A percentile compares a stretch with the other conserved stretches of the same genome.
These are phyloP conservation scores for Coendou prehensilis DNA, from an alignment of 2,797 vertebrate genomes.

Conservation along the genomic window DNA sequence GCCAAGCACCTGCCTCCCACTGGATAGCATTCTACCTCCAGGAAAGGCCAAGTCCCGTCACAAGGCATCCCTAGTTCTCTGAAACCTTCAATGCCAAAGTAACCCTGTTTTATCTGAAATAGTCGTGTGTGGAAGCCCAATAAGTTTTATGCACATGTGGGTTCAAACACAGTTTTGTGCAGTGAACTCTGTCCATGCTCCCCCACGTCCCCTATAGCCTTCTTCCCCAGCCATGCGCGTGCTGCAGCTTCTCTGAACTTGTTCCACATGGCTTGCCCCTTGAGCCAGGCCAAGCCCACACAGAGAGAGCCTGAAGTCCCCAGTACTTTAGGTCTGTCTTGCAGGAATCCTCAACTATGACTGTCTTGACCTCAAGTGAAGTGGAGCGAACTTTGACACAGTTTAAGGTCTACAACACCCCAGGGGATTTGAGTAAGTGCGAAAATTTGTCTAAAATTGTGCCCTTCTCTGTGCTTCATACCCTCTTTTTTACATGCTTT, in stretches of 20 bases:
- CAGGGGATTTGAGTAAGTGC: not conserved
- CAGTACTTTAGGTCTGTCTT: not conserved
- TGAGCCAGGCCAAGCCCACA: not conserved
- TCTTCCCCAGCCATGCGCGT: not conserved
- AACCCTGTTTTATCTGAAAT: not conserved
- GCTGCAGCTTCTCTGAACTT: not conserved
- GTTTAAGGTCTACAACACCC: not conserved
- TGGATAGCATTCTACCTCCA: not conserved
- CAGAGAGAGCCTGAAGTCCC: not conserved
- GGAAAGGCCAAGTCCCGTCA: not conserved
- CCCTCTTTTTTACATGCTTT: not conserved
- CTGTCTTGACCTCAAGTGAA: not conserved
- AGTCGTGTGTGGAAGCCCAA: not conserved
- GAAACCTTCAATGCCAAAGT: not conserved
- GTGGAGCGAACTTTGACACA: not conserved
- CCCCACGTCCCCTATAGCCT: fast-evolving
- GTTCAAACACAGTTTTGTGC: not conserved
- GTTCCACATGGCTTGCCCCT: not conserved
- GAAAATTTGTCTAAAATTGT: not conserved
- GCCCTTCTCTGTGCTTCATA: not conserved
- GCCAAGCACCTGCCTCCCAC: not conserved
- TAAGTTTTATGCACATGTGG: not conserved
- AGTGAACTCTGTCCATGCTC: not conserved
- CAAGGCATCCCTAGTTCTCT: not conserved
- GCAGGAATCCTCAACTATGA: not conserved